Evolutionary conservation across 2,797 vertebrate species (phyloP), one percentile per base, ranked within the genome.

Genomic region (Typhlichthys subterraneus): DNA sequence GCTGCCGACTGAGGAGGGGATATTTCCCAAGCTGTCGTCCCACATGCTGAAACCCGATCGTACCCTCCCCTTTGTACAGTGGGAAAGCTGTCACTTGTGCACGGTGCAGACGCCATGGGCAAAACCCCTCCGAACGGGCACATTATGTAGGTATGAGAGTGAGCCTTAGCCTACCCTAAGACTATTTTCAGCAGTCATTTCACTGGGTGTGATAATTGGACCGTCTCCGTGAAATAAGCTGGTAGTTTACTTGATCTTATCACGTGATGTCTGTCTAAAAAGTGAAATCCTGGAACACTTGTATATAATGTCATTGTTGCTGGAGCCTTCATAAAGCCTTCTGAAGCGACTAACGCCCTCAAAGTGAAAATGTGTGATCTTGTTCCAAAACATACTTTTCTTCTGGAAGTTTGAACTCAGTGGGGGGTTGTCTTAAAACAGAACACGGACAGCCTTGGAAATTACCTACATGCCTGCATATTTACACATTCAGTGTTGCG

Each of bases 1-100:
- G 81, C 85, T 70, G 78, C 87, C 87, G 85, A 89, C 88, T 83
- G 87, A 93, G 89, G 91, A 92, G 90, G 78, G 91, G 84, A 90
- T 81, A 81, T 81, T 86, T 88, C 80, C 79, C 79, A 73, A 85
- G 76, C 77, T 82, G 72, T 81, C 82, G 76, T 87, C 85, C 82
- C 83, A 85, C 82, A 75, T 81, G 82, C 69, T 81, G 84, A 81
- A 88, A 87, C 86, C 81, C 67, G 77, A 90, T 87, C 88, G 69
- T 54, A 76, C 69, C 76, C 75, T 56, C 69, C 70, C 58, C 53
- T 61, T 81, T 65, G 70, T 77, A 67, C 77, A 81, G 68, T 61
- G 65, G 81, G 77, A 78, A 69, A 85, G 82, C 85, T 88, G 86
- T 87, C 85, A 86, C 55, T 69, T 53, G 64, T 15, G 68, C 65